A percentile compares a stretch with the other conserved stretches of the same genome.
These are phyloP conservation scores for Lithobates pipiens DNA, from an alignment of 2,797 vertebrate genomes.

Conservation along the genomic window DNA sequence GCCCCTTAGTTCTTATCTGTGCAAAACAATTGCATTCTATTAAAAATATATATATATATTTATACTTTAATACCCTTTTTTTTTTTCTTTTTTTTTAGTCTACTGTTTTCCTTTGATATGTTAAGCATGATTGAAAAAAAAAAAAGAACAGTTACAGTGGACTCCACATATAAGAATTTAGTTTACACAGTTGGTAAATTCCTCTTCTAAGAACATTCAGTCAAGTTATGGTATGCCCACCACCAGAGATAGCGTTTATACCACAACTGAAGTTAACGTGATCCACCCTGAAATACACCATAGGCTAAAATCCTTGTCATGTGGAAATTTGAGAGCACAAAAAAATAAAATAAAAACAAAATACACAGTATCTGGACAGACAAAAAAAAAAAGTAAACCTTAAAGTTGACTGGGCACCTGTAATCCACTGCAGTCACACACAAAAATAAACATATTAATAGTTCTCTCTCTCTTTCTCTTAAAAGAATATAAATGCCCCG, in stretches of 20 bases:
- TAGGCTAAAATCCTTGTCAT: neutral
- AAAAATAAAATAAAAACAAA: neutral
- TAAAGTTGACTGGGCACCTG: constrained; percentile 19
- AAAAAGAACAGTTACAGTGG: constrained; percentile 62
- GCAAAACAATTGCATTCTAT: constrained; percentile 83
- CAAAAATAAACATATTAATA: constrained; percentile 4
- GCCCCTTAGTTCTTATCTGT: constrained; percentile 71
- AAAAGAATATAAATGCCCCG: neutral
- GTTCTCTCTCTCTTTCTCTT: neutral
- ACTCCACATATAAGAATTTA: constrained; percentile 39
- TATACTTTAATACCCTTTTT: constrained; percentile 53
- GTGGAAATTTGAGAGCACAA: neutral
- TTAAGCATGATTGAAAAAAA: constrained; percentile 72
- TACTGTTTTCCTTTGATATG: constrained; percentile 75
- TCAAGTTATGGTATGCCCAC: neutral
- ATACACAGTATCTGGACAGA: neutral
- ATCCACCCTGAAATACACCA: neutral
- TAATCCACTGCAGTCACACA: constrained; percentile 37
- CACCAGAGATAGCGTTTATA: neutral
- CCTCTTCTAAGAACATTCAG: constrained; percentile 51
- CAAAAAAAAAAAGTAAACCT: neutral
- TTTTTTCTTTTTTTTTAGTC: constrained; percentile 50
- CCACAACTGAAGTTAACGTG: neutral
- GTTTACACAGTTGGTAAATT: constrained; percentile 28
- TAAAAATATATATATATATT: constrained; percentile 71